Evolutionary conservation across 2,113 vertebrate species (phyloP).

Genomic region (Neotoma lepida): DNA sequence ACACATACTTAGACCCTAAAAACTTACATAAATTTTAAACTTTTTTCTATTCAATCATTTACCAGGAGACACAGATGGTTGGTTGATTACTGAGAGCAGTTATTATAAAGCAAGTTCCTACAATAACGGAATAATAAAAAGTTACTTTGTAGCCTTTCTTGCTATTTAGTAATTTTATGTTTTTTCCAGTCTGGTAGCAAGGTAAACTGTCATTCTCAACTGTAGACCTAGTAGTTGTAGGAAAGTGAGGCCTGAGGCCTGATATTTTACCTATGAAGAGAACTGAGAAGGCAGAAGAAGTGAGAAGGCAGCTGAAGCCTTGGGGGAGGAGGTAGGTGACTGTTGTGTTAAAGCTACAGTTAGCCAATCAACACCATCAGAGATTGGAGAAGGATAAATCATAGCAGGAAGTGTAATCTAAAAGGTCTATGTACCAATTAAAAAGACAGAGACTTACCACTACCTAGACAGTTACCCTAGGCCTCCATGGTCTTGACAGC

Average conservation of each 20-base stretch:
- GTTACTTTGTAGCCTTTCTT: not conserved
- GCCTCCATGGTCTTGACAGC: not conserved
- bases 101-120: not conserved
- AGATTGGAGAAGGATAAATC: not conserved
- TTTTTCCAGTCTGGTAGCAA: not conserved
- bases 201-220: not conserved
- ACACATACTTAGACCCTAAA: too few species aligned
- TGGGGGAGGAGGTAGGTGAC: not conserved
- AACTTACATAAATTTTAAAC: not conserved
- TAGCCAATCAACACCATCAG: not conserved
- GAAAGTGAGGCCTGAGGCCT: not conserved
- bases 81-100: not conserved
- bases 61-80: not conserved
- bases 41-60: not conserved
- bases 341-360: not conserved
- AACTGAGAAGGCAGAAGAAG: not conserved
- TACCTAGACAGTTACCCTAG: not conserved
- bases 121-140: not conserved
- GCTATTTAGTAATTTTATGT: not conserved
- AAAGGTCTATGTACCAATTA: not conserved
- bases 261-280: not conserved
- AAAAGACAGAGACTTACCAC: not conserved
- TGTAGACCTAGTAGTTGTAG: not conserved
- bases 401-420: not conserved
- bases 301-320: not conserved